A percentile compares a stretch with the other conserved stretches of the same genome.
Conservation (phyloP, 1,140 invertebrate genomes). For the Drosophila dunni region DNA sequence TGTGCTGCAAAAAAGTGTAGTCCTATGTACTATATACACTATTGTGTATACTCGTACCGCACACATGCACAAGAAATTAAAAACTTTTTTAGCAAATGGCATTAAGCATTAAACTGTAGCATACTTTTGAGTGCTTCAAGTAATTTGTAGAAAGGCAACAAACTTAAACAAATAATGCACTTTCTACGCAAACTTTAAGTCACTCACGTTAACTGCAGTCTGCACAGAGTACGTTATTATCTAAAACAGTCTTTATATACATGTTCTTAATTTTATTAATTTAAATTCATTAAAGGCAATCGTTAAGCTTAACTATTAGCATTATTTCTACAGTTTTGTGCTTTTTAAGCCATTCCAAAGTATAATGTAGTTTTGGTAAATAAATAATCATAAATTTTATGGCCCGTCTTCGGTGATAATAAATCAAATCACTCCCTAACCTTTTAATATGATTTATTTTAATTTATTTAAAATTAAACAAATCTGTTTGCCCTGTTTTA, state of each 20-base stretch:
- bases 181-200: constrained; percentile 20
- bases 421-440: constrained; percentile 51
- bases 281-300: no score
- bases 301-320: no score
- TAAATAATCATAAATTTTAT: constrained; percentile 13
- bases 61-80: constrained; percentile 61
- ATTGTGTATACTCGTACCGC: constrained; percentile 11
- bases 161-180: constrained; percentile 24
- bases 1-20: constrained; percentile 40
- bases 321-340: no score
- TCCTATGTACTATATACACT: constrained; percentile 25
- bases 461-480: constrained; percentile 18
- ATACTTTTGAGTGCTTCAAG: constrained; percentile 32
- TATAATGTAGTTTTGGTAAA: no score
- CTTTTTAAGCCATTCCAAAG: no score
- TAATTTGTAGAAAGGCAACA: constrained; percentile 27
- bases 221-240: neutral
- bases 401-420: constrained; percentile 13
- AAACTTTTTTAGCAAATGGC: constrained; percentile 66
- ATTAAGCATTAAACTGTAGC: constrained; percentile 66
- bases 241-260: neutral
- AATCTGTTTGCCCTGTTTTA: constrained; percentile 6
- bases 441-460: constrained; percentile 8
- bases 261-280: neutral
- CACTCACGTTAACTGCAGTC: constrained; percentile 1